Conservation (phyloP, 2,113 vertebrate species). For the Nothoprocta pentlandii region DNA sequence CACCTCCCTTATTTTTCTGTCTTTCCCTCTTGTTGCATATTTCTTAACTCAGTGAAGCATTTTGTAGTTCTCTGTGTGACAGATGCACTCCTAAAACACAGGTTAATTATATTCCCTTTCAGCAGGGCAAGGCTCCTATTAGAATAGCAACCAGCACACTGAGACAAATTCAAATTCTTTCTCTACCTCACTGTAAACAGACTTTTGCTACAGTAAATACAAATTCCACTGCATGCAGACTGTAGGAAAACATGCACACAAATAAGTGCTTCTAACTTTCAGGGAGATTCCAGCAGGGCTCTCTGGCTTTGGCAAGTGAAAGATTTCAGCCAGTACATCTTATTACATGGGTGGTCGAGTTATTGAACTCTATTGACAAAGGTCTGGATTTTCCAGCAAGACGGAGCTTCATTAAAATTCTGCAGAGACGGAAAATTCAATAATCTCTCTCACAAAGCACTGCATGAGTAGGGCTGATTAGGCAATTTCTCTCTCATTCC, state of each 20-base stretch:
- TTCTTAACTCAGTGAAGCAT: background rate
- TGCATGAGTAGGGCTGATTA: constrained; percentile 87
- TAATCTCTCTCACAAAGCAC: constrained; percentile 87
- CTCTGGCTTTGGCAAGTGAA: constrained; percentile 73
- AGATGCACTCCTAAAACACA: background rate
- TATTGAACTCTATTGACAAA: constrained; percentile 91
- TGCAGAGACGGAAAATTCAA: constrained; percentile 89
- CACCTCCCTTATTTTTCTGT: background rate
- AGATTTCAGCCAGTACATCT: constrained; percentile 85
- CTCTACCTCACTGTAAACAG: constrained; percentile 2
- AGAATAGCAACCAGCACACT: background rate
- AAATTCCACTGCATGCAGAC: background rate
- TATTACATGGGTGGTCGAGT: constrained; percentile 90
- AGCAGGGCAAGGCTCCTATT: background rate
- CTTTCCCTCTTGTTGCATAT: constrained; percentile 1
- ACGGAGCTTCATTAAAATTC: constrained; percentile 91
- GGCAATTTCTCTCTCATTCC: constrained; percentile 86
- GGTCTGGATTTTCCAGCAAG: constrained; percentile 82
- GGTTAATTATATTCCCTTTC: background rate
- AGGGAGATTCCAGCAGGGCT: constrained; percentile 49
- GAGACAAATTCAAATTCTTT: constrained; percentile 6
- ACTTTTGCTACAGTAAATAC: constrained; percentile 17
- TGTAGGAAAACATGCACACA: constrained; percentile 35
- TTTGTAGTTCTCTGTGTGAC: background rate
- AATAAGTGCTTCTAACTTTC: constrained; percentile 52